Conservation (phyloP, 1,140 invertebrate species). For the Sipha flava region DNA sequence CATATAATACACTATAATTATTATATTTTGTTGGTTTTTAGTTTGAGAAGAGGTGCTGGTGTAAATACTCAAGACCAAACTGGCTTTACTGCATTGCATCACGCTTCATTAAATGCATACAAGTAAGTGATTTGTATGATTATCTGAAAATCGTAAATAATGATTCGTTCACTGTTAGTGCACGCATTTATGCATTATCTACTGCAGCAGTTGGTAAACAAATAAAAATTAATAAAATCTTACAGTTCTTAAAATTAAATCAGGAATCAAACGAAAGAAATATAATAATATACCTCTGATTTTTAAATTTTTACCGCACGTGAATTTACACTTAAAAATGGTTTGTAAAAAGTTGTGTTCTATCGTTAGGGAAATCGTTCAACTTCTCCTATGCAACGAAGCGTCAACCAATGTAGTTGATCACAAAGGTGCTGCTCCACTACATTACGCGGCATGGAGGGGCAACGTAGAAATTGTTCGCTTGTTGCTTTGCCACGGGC, state of each 20-base stretch:
- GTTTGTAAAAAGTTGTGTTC: background rate
- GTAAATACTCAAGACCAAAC: slow-evolving; percentile 87
- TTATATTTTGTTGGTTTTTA: slow-evolving; percentile 47
- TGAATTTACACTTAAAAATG: background rate
- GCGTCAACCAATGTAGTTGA: slow-evolving; percentile 82
- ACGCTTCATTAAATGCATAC: slow-evolving; percentile 89
- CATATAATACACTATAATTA: background rate
- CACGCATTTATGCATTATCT: background rate
- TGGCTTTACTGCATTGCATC: slow-evolving; percentile 91
- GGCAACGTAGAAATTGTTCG: slow-evolving; percentile 75
- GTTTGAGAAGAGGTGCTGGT: slow-evolving; percentile 75
- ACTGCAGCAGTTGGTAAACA: background rate
- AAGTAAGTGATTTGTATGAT: slow-evolving; percentile 53
- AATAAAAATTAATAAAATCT: no score
- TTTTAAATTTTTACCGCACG: background rate
- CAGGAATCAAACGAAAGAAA: no score
- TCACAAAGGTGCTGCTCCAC: slow-evolving; percentile 71
- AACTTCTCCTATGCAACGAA: slow-evolving; percentile 73
- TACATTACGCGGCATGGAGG: slow-evolving; percentile 84
- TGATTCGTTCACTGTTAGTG: background rate
- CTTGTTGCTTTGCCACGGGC: slow-evolving; percentile 64
- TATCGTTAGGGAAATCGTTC: slow-evolving; percentile 71
- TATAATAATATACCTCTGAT: no score
- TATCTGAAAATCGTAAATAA: background rate
- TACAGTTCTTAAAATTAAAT: no score